Conservation (phyloP, 2,888 invertebrate genomes). For the Pristionchus mayeri region DNA sequence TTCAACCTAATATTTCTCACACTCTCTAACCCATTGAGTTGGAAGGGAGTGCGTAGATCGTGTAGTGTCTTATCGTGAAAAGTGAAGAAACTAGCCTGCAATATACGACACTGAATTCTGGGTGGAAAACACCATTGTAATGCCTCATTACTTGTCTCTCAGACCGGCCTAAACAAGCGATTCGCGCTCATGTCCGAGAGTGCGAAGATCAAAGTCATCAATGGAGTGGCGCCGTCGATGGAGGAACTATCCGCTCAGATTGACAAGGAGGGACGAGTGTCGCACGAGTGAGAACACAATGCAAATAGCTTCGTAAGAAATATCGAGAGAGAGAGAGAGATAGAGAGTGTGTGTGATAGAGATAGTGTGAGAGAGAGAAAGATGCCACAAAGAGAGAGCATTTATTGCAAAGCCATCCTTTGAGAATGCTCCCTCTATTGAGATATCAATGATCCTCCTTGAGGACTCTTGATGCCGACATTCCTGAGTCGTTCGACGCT, state of each 20-base stretch:
- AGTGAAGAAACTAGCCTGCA: no score
- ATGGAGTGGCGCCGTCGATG: slow-evolving; percentile 44
- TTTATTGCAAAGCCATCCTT: no score
- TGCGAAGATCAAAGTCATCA: slow-evolving; percentile 61
- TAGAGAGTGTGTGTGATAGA: no score
- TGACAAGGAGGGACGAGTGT: slow-evolving; percentile 33
- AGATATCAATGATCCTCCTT: not conserved
- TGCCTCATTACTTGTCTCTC: not conserved
- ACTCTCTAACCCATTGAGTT: no score
- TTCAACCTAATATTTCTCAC: no score
- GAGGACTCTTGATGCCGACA: slow-evolving; percentile 47
- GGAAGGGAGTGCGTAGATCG: no score
- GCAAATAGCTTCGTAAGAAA: not conserved
- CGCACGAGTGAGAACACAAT: slow-evolving; percentile 4
- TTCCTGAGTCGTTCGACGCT: slow-evolving; percentile 64
- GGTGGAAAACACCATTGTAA: no score
- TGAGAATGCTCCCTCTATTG: not conserved
- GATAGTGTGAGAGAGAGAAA: no score
- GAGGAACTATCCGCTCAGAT: not conserved
- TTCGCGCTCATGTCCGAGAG: slow-evolving; percentile 57
- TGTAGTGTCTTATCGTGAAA: no score
- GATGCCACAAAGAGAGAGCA: no score
- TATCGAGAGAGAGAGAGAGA: not conserved
- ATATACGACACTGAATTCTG: no score
- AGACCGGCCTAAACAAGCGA: slow-evolving; percentile 55